Evolutionary conservation across 2,113 vertebrate genomes (phyloP), one percentile per base, ranked within the genome.

Genomic region (Podiceps cristatus): DNA sequence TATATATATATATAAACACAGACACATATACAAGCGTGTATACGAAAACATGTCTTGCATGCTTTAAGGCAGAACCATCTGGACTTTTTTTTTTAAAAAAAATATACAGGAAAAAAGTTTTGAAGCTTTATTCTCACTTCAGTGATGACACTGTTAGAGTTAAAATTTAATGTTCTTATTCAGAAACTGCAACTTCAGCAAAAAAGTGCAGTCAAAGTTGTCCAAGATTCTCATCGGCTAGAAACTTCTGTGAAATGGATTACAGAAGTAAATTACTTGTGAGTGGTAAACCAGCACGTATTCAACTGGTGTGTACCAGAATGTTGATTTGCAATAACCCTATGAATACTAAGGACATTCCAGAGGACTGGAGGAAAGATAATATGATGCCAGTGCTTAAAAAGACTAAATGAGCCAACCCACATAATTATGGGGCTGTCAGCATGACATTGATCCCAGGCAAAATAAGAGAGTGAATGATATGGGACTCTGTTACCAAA

Each of bases 351-450:
- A 42, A 88, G 31, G 50, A 42, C 72, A 92, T 96, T 96, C 86
- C 83, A 91, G 59, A 69, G 55, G 31, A 53, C 67, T 94, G 31
- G 63, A 90, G 66, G 78, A 95, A 92, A 86, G 83, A 69, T 53
- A 94, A 94, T 69, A 90, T 45, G 42, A 17, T 79, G 28, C 27
- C 68, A 94, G 8, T 82, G 58, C 25, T 83, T 91, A 86, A 90
- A 86, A 86, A 80, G 42, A 25, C 63, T 90, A 77, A 83, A 94
- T 74, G 59, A 91, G 42, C 47, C 59, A 92, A 92, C 59, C 72
- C 88, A 86, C 37, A 37, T 96, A 95, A 95, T 91, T 96, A 88
- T n/a, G 74, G 72, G 55, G n/a, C n/a, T 95, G 82, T 93, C 91
- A 88, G 50, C 66, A 62, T 66, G 53, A 93, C 81, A 95, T 73